These are phyloP conservation scores for Rhabdophis nuchalis DNA, from an alignment of 2,797 vertebrate genomes.

Conservation along the genomic window DNA sequence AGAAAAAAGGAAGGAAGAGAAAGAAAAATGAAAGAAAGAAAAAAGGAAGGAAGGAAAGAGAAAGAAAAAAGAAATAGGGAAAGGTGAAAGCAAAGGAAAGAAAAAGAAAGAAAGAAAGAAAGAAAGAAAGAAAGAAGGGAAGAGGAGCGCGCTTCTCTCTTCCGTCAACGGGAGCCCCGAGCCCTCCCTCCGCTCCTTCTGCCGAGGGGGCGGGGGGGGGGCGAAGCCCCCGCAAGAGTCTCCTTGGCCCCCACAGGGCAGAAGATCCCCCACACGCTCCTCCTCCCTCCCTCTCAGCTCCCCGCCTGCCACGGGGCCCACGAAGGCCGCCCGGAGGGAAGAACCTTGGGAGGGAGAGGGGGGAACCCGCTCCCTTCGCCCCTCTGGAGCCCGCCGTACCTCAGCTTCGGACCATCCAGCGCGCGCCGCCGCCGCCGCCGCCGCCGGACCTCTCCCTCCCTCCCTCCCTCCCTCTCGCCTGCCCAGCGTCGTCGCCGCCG, in stretches of 20 bases:
- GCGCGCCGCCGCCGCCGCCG: neutral
- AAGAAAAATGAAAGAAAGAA: no score
- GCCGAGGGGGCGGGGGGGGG: neutral
- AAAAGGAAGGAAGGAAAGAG: no score
- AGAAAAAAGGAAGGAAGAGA: no score
- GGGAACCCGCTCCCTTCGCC: neutral
- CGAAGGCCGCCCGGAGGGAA: no score
- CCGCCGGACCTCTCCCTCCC: neutral
- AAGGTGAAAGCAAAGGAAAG: no score
- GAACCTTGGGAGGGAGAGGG: no score
- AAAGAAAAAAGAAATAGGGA: no score
- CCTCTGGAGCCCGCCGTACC: neutral
- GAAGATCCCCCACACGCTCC: neutral
- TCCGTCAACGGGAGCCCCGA: neutral
- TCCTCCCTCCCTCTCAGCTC: neutral
- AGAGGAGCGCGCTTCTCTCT: neutral
- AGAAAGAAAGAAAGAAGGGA: no score
- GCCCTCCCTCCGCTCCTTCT: neutral
- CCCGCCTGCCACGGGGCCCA: no score
- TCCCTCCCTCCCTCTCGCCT: no score
- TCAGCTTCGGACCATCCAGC: neutral
- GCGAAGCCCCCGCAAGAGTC: neutral
- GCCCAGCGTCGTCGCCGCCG: neutral
- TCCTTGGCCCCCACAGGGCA: neutral
- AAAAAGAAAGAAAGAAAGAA: no score